Percentiles rank a stretch among this genome's conserved stretches.
These are phyloP conservation scores for Equus przewalskii DNA, from an alignment of 2,113 vertebrate species.

Conservation along the genomic window DNA sequence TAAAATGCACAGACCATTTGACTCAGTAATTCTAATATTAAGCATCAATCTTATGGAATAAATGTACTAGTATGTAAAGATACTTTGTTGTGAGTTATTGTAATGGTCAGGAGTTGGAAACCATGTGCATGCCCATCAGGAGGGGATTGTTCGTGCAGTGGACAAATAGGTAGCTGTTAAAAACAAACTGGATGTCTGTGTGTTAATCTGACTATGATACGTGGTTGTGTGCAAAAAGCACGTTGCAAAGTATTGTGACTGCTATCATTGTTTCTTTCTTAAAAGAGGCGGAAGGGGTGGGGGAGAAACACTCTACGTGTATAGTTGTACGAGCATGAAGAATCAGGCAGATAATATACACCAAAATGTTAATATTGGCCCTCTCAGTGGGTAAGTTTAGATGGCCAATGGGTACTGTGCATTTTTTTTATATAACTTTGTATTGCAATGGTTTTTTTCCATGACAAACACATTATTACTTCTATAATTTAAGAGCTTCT, in stretches of 20 bases:
- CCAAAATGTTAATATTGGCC: neutral
- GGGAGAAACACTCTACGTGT: neutral
- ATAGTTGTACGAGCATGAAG: neutral
- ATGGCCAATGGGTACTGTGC: no score
- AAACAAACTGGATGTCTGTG: neutral
- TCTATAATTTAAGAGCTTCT: neutral
- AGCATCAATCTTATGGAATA: neutral
- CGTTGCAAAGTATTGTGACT: neutral
- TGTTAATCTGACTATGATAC: neutral
- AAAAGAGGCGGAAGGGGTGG: neutral
- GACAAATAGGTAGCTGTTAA: neutral
- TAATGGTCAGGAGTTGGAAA: neutral
- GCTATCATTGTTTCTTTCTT: neutral
- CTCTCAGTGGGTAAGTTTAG: no score
- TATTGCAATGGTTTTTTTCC: neutral
- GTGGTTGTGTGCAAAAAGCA: neutral
- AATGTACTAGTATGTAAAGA: rapidly evolving
- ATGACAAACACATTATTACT: neutral
- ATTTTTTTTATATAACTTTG: neutral
- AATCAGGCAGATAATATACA: no score
- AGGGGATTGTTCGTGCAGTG: neutral
- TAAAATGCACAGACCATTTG: neutral
- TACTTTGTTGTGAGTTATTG: neutral
- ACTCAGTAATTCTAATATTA: neutral
- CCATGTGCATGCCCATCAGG: neutral